These are phyloP conservation scores for Ailurus styani DNA, from an alignment of 2,113 vertebrate genomes.

Conservation along the genomic window DNA sequence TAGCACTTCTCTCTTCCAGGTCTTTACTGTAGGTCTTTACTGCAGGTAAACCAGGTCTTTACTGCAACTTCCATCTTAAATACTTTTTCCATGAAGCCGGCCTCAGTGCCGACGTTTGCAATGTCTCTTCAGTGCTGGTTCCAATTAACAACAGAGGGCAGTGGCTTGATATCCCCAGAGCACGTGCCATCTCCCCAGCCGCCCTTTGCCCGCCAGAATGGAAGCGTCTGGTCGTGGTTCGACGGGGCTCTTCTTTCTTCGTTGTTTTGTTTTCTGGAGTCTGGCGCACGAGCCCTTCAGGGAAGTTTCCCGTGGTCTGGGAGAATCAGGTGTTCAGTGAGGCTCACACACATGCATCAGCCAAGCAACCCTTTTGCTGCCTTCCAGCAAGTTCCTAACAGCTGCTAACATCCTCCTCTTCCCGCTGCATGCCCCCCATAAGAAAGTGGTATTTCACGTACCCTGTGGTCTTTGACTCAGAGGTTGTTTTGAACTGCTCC, in stretches of 20 bases:
- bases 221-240: not conserved
- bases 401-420: not conserved
- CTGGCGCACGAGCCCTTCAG: not conserved
- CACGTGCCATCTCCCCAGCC: accelerated
- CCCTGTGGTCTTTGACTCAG: not conserved
- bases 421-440: no score
- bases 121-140: accelerated
- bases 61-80: not conserved
- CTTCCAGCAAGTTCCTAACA: not conserved
- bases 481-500: not conserved
- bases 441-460: not conserved
- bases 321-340: not conserved
- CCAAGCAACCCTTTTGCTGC: not conserved
- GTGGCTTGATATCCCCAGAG: no score
- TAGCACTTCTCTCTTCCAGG: not conserved
- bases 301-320: not conserved
- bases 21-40: not conserved
- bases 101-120: not conserved
- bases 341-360: accelerated
- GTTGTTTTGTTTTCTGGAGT: not conserved
- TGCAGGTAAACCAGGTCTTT: not conserved
- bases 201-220: not conserved
- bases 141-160: no score
- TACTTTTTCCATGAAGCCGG: not conserved
- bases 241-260: no score